A percentile compares a stretch with the other conserved stretches of the same genome.
phyloP scores from a whole-genome alignment of 1,140 invertebrate genomes.

The Chlorops oryzae region DNA sequence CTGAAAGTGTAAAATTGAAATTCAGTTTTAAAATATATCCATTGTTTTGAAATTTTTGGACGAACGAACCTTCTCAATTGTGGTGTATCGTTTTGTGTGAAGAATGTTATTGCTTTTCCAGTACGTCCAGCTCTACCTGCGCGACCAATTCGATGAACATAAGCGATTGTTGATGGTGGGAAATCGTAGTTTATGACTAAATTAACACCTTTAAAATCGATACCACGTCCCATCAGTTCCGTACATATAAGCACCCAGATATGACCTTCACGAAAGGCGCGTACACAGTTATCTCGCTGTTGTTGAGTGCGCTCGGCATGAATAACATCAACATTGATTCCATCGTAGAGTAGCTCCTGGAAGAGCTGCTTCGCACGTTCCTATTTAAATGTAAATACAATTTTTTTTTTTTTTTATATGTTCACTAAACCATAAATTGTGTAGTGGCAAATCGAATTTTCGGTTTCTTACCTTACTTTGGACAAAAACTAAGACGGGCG shows the following conservation, averaged over 20 bases:
- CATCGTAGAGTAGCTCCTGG: slow-evolving; percentile 85
- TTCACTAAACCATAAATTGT: background rate
- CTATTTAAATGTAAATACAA: slow-evolving; percentile 41
- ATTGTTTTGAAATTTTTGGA: background rate
- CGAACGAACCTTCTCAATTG: slow-evolving; percentile 70
- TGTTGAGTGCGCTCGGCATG: slow-evolving; percentile 85
- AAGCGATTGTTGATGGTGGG: slow-evolving; percentile 83
- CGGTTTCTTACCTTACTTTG: slow-evolving; percentile 51
- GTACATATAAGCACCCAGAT: slow-evolving; percentile 97
- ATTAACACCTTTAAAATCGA: slow-evolving; percentile 97
- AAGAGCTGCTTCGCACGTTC: slow-evolving; percentile 90
- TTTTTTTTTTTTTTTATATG: background rate
- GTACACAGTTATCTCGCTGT: slow-evolving; percentile 84
- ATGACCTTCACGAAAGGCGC: slow-evolving; percentile 82
- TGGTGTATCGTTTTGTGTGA: slow-evolving; percentile 78
- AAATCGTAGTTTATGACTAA: slow-evolving; percentile 98
- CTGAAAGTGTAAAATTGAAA: slow-evolving; percentile 48
- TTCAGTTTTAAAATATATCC: background rate
- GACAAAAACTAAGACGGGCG: slow-evolving; percentile 74
- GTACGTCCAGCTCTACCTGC: slow-evolving; percentile 87
- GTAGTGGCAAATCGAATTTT: too few species aligned
- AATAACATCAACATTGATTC: slow-evolving; percentile 89
- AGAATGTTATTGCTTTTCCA: slow-evolving; percentile 90
- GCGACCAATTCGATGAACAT: slow-evolving; percentile 85
- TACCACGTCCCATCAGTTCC: slow-evolving; percentile 92